Evolutionary conservation across 2,888 invertebrate species (phyloP), one percentile per base, ranked within the genome.

Genomic region (Drosophila mimetica): DNA sequence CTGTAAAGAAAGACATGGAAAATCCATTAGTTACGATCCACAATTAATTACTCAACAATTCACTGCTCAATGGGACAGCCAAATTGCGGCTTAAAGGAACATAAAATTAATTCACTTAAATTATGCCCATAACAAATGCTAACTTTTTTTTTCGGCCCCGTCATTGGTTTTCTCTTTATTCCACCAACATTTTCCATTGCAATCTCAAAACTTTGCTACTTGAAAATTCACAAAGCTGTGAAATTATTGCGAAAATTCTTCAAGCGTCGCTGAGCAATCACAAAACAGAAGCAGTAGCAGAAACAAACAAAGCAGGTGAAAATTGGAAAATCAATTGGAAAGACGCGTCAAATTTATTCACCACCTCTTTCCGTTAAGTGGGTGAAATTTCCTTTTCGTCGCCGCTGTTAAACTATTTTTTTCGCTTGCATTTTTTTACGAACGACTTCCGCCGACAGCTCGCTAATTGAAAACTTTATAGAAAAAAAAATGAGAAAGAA

Each of bases 391-490:
- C 66, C 76, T 71, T 63, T 71, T 67, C 63, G 34, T 64, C 44
- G 65, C 52, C 39, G 51, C 22, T 39, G 46, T 41, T 8, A 50
- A 54, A 65, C 44, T 60, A 37, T 63, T 46, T 59, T 47, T 44
- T 41, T 9, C 14, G 46, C 54, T 51, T 55, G 66, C 16, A 50
- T 37, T 61, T 54, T 54, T 55, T 53, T 51, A 59, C 59, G n/a
- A 32, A 58, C 66, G 44, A 75, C 66, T 83, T 82, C 80, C 88
- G 77, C 71, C 61, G 47, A 67, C 41, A 50, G 58, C 74, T 47
- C 73, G 46, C 79, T 74, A 85, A 85, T 82, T 87, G 74, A 76
- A 81, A 77, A 70, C 54, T 57, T 36, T 36, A 11, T 50, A 36
- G n/a, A 34, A 46, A 41, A 47, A 47, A 39, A 30, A 6, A 8